These are phyloP conservation scores for Coendou prehensilis DNA, from an alignment of 2,797 vertebrate genomes.

Conservation along the genomic window DNA sequence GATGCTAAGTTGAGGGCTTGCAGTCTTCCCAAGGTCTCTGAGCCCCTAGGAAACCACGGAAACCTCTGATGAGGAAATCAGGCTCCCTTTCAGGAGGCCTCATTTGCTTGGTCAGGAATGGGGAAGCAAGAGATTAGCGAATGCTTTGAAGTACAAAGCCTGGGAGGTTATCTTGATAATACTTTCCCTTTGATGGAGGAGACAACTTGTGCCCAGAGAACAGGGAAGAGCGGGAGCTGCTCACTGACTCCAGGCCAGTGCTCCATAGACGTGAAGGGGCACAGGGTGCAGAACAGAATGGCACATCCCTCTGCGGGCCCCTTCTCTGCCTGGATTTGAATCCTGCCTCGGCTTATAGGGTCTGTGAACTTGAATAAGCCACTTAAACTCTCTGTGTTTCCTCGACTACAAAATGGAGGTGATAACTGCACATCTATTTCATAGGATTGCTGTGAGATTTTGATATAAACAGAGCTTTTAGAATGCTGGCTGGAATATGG, in stretches of 20 bases:
- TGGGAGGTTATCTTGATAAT: not conserved
- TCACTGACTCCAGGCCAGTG: too few relatives aligned
- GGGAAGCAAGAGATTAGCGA: not conserved
- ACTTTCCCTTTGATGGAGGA: not conserved
- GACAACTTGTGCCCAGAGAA: not conserved
- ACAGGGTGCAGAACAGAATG: not conserved
- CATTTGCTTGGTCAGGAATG: not conserved
- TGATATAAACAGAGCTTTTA: not conserved
- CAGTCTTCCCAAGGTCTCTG: not conserved
- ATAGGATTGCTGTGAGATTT: not conserved
- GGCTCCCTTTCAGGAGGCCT: not conserved
- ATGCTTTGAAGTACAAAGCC: not conserved
- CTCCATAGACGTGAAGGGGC: not conserved
- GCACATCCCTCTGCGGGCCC: not conserved
- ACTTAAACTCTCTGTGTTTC: not conserved
- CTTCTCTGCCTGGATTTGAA: not conserved
- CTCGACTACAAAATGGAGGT: not conserved
- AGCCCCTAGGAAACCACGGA: not conserved
- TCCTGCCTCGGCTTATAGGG: not conserved
- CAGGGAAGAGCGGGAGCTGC: not conserved
- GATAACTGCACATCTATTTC: not conserved
- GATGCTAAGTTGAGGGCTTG: not conserved
- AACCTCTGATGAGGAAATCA: not conserved
- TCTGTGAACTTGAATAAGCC: not conserved
- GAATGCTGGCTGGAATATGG: not conserved